Conservation (phyloP, 2,888 invertebrate genomes). For the Euspilapteryx auroguttella region DNA sequence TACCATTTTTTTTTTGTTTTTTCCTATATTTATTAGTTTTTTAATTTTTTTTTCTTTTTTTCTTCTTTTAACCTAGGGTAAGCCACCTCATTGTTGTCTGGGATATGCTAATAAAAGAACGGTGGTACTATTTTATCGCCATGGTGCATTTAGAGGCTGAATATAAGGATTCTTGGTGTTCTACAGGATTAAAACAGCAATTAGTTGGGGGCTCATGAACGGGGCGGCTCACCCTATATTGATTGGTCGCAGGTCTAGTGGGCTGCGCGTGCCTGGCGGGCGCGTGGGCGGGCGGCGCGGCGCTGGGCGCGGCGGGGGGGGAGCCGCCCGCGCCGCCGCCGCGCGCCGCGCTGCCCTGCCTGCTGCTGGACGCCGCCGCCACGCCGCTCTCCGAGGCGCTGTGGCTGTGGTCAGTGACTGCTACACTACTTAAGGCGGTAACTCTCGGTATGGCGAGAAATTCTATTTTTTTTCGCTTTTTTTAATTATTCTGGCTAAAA, state of each 20-base stretch:
- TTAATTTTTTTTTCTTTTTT: no score
- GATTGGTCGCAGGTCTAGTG: slow-evolving; percentile 82
- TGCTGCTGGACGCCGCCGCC: slow-evolving; percentile 86
- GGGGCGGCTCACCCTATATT: no score
- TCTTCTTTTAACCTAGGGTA: no score
- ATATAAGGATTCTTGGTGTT: no score
- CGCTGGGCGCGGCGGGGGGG: slow-evolving; percentile 78
- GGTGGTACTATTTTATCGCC: no score
- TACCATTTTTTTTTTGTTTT: no score
- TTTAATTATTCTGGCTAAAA: not conserved
- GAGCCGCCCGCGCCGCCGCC: slow-evolving; percentile 55
- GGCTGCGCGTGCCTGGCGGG: slow-evolving; percentile 88
- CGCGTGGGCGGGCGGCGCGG: slow-evolving; percentile 88
- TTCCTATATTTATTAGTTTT: no score
- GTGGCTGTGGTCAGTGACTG: slow-evolving; percentile 79
- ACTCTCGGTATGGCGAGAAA: not conserved
- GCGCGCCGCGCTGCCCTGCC: slow-evolving; percentile 24
- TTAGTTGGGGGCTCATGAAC: not conserved
- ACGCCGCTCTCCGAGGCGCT: slow-evolving; percentile 90
- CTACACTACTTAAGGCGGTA: not conserved
- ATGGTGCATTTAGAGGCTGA: no score
- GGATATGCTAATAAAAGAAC: no score
- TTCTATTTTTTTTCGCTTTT: not conserved
- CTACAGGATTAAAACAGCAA: not conserved
- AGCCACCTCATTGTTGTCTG: no score